Evolutionary conservation across 2,888 invertebrate genomes (phyloP).

Genomic region (Eumacrocentrus americanus): DNA sequence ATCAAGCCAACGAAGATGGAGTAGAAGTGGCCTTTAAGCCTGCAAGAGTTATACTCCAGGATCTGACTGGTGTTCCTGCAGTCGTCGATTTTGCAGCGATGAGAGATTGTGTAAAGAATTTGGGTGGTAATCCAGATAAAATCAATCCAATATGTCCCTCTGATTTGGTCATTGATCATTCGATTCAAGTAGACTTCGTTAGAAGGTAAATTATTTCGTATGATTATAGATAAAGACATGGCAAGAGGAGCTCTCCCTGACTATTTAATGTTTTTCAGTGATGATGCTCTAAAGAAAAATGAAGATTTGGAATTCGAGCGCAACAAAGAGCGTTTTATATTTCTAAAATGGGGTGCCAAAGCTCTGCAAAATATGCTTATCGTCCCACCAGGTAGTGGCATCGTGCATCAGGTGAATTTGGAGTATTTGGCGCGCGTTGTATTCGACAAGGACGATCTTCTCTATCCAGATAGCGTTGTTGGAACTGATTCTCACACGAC

Average conservation of each 20-base stretch:
- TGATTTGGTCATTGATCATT: slow-evolving; percentile 98
- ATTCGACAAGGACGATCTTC: slow-evolving; percentile 70
- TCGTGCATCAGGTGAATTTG: slow-evolving; percentile 97
- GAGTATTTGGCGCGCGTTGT: slow-evolving; percentile 93
- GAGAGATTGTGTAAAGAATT: slow-evolving; percentile 88
- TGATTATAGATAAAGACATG: too few relatives aligned
- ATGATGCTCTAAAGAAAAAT: slow-evolving; percentile 88
- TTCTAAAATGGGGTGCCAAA: slow-evolving; percentile 97
- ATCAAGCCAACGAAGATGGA: slow-evolving; percentile 71
- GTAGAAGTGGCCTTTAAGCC: slow-evolving; percentile 97
- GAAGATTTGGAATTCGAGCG: slow-evolving; percentile 94
- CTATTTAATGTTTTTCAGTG: too few relatives aligned
- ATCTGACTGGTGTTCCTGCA: slow-evolving; percentile 96
- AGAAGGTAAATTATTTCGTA: slow-evolving; percentile 65
- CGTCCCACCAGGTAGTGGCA: slow-evolving; percentile 97
- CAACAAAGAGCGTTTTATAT: slow-evolving; percentile 93
- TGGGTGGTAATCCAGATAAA: slow-evolving; percentile 88
- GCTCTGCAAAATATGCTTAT: slow-evolving; percentile 96
- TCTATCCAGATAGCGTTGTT: slow-evolving; percentile 91
- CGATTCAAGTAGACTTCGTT: slow-evolving; percentile 94
- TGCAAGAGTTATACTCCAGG: slow-evolving; percentile 93
- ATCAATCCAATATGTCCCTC: slow-evolving; percentile 98
- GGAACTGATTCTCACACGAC: slow-evolving; percentile 99
- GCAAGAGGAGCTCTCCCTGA: too few relatives aligned
- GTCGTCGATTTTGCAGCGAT: slow-evolving; percentile 99